Conservation (phyloP, 1,140 invertebrate species). For the Anagrus nilaparvatae region DNA sequence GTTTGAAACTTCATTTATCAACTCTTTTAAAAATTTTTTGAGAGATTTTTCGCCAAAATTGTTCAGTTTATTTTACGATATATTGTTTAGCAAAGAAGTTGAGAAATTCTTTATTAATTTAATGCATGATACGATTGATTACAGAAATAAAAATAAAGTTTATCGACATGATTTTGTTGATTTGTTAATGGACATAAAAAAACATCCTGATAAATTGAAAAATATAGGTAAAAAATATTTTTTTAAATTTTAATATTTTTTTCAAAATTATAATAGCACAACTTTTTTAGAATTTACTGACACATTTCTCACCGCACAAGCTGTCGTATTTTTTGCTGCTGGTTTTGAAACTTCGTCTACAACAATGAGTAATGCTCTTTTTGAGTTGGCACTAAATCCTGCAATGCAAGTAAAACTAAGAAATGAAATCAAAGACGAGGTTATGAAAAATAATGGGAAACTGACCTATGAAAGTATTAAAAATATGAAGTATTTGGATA, state of each 20-base stretch:
- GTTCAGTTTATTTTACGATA: constrained; percentile 11
- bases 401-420: constrained; percentile 38
- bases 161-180: constrained; percentile 45
- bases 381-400: constrained; percentile 38
- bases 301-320: constrained; percentile 23
- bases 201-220: constrained; percentile 2
- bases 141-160: constrained; percentile 36
- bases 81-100: constrained; percentile 23
- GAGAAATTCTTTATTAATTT: constrained; percentile 39
- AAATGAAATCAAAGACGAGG: constrained; percentile 33
- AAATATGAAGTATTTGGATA: constrained; percentile 20
- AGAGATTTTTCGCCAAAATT: constrained; percentile 19
- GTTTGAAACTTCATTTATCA: constrained; percentile 24
- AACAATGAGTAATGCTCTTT: constrained; percentile 34
- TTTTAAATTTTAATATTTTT: background rate
- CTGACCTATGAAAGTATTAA: constrained; percentile 15
- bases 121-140: constrained; percentile 36
- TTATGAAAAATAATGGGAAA: constrained; percentile 13
- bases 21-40: constrained; percentile 20
- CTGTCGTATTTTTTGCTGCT: constrained; percentile 36
- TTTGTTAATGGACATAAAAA: constrained; percentile 34
- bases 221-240: constrained; percentile 7
- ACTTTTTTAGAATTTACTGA: constrained; percentile 23
- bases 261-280: too few species aligned
- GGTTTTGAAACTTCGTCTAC: constrained; percentile 47